Base-by-base conservation (phyloP, 2,113 vertebrate genomes). In the Mastomys coucha region DNA sequence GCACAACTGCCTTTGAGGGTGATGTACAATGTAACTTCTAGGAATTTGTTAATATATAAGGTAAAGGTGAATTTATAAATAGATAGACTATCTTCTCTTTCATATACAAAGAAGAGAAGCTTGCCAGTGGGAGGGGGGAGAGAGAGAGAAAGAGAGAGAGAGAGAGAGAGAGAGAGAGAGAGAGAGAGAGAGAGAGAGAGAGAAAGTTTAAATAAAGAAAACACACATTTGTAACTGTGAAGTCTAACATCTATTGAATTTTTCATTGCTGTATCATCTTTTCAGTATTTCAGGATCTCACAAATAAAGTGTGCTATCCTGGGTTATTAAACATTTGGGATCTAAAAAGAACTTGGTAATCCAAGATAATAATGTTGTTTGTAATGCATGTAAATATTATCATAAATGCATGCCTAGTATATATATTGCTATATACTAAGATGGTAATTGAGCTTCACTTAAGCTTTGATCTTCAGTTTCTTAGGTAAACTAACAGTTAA, bases 21-120 rank as follows among this genome's bases (percentile, higher is more conserved):
- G 73, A 94, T 45, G 6, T 31, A 36, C 9, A 72, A 69, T 24
- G 53, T 91, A 85, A 75, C 85, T 87, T 96, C n/a, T 63, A 67
- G 78, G 85, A 39, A 65, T 78, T 70, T 82, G 49, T 33, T 96
- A 31, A 65, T 84, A 67, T 24, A 0, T 60, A 65, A 49, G 39
- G 26, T 88, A 12, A 85, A 94, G 77, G 13, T 87, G 82, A 69
- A 91, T 80, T 94, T 87, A 12, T 89, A 88, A 67, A 72, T 67
- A 86, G 39, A 72, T 67, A 86, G 39, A 82, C 95, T 73, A 20
- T 45, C 53, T 73, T 45, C 16, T 84, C 2, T 82, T 90, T 88
- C 77, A 19, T 73, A 3, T 63, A 24, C 39, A 67, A 96, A 76
- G 67, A 94, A 56, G 70, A 67, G 2, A 76, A 24, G 24, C 1